phyloP scores from a whole-genome alignment of 2,797 vertebrate genomes.

The Varecia variegata region DNA sequence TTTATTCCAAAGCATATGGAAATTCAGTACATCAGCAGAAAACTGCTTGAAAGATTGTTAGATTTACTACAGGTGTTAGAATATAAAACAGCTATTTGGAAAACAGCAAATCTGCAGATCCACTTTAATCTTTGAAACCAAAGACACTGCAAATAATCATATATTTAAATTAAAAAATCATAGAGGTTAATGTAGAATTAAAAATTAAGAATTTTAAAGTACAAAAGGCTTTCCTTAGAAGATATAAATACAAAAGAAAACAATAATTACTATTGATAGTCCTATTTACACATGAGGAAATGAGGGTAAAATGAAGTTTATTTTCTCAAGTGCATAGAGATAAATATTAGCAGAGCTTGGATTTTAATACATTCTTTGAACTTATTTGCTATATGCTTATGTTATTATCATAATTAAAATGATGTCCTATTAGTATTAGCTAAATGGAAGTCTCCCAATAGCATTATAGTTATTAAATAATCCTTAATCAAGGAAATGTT shows the following conservation, averaged over 20 bases:
- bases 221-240: background rate
- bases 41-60: background rate
- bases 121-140: background rate
- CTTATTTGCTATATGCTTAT: background rate
- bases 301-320: background rate
- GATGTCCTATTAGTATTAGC: background rate
- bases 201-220: background rate
- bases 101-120: background rate
- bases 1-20: background rate
- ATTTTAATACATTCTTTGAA: background rate
- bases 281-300: background rate
- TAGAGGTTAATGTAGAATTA: background rate
- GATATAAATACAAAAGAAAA: background rate
- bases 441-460: constrained; percentile 29
- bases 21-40: background rate
- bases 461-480: constrained; percentile 2
- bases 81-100: background rate
- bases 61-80: background rate
- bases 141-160: background rate
- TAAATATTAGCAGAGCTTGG: background rate
- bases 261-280: background rate
- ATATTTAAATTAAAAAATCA: background rate
- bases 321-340: background rate
- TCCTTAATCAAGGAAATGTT: background rate
- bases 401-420: constrained; percentile 37